phyloP scores from a whole-genome alignment of 1,140 invertebrate genomes.

The Mya arenaria region DNA sequence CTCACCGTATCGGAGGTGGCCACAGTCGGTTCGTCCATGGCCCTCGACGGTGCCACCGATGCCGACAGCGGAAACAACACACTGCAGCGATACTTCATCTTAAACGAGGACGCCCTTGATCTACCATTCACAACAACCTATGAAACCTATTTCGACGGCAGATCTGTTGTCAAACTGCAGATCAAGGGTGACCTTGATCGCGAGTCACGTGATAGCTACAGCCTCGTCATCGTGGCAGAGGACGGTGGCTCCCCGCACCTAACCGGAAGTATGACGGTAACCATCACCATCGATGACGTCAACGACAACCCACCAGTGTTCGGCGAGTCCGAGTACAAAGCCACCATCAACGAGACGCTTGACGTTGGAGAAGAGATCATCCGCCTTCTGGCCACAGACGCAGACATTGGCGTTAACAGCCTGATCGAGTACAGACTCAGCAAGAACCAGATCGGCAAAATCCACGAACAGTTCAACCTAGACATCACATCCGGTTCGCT shows the following conservation, averaged over 20 bases:
- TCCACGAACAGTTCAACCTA: slow-evolving; percentile 85
- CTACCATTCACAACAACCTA: slow-evolving; percentile 65
- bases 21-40: slow-evolving; percentile 51
- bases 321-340: slow-evolving; percentile 62
- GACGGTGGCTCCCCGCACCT: slow-evolving; percentile 92
- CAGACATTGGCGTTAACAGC: slow-evolving; percentile 73
- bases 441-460: slow-evolving; percentile 55
- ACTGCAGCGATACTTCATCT: slow-evolving; percentile 65
- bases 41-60: slow-evolving; percentile 68
- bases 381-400: slow-evolving; percentile 68
- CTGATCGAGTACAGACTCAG: slow-evolving; percentile 70
- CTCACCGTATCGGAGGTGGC: slow-evolving; percentile 66
- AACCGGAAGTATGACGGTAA: slow-evolving; percentile 77
- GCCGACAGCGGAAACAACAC: slow-evolving; percentile 67
- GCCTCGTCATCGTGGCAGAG: slow-evolving; percentile 92
- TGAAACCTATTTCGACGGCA: slow-evolving; percentile 64
- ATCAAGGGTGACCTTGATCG: slow-evolving; percentile 86
- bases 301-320: slow-evolving; percentile 96
- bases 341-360: slow-evolving; percentile 89
- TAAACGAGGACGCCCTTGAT: slow-evolving; percentile 12
- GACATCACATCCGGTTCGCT: slow-evolving; percentile 92
- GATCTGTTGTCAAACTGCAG: slow-evolving; percentile 63
- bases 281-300: slow-evolving; percentile 85
- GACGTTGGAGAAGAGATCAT: slow-evolving; percentile 60
- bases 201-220: slow-evolving; percentile 94